phyloP scores from a whole-genome alignment of 2,888 invertebrate species.

The Pteria penguin region DNA sequence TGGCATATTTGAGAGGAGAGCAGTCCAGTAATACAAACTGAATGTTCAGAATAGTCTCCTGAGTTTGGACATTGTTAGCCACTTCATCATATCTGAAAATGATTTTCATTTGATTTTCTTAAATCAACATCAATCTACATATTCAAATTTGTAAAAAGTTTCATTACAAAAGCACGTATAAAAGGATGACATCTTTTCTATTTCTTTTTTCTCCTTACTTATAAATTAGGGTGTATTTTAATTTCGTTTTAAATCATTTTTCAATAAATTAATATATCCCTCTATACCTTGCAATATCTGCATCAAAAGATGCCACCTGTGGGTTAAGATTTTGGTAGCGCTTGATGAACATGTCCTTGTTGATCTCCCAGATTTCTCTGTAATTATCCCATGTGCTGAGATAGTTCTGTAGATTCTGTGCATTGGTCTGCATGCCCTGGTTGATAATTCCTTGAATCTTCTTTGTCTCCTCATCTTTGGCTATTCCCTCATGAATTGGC shows the following conservation, averaged over 20 bases:
- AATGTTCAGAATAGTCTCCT: slow-evolving; percentile 88
- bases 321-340: slow-evolving; percentile 85
- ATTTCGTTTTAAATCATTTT: too few species aligned
- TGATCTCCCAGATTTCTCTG: slow-evolving; percentile 89
- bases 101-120: too few species aligned
- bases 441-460: slow-evolving; percentile 78
- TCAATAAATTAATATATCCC: too few species aligned
- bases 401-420: slow-evolving; percentile 84
- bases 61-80: slow-evolving; percentile 89
- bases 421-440: slow-evolving; percentile 79
- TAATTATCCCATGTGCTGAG: slow-evolving; percentile 88
- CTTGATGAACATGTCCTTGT: slow-evolving; percentile 87
- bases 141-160: too few species aligned
- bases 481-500: slow-evolving; percentile 77
- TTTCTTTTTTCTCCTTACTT: too few species aligned
- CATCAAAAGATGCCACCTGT: slow-evolving; percentile 87
- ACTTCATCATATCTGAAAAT: slow-evolving; percentile 86
- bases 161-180: too few species aligned
- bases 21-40: slow-evolving; percentile 91
- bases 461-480: slow-evolving; percentile 78
- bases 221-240: too few species aligned
- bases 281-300: slow-evolving; percentile 84
- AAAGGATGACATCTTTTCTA: too few species aligned
- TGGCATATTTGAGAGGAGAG: slow-evolving; percentile 87
- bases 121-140: too few species aligned